phyloP scores from a whole-genome alignment of 2,888 invertebrate species.

The Torymus auratus region DNA sequence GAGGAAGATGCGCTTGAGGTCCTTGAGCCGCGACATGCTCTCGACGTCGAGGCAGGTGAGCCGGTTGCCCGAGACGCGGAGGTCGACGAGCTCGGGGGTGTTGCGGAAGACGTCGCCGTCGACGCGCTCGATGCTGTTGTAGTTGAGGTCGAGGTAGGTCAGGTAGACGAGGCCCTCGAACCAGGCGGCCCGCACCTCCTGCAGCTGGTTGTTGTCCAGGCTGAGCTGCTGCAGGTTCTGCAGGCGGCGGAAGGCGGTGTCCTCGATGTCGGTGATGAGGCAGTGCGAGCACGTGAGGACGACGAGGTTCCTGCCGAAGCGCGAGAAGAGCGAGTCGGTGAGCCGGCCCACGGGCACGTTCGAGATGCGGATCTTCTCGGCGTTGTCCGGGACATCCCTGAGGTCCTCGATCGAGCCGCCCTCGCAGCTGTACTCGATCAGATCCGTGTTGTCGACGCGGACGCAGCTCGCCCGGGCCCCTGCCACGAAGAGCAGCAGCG shows the following conservation, averaged over 20 bases:
- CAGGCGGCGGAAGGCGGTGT: constrained; percentile 66
- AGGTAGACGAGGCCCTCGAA: constrained; percentile 66
- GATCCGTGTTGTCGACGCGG: constrained; percentile 65
- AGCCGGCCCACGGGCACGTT: constrained; percentile 67
- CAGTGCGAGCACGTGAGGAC: constrained; percentile 71
- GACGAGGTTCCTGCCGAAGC: constrained; percentile 67
- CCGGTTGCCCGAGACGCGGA: constrained; percentile 72
- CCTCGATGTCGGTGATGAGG: constrained; percentile 68
- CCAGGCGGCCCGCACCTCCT: constrained; percentile 67
- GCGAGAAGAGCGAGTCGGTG: constrained; percentile 65
- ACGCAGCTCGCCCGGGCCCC: constrained; percentile 60
- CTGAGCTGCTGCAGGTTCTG: constrained; percentile 70
- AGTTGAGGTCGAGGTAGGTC: constrained; percentile 71
- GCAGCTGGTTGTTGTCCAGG: constrained; percentile 68
- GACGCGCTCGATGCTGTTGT: constrained; percentile 69
- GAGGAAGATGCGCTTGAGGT: constrained; percentile 68
- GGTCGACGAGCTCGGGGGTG: constrained; percentile 67
- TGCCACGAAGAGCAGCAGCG: neutral
- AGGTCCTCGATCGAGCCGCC: constrained; percentile 68
- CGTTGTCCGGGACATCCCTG: constrained; percentile 61
- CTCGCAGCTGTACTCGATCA: constrained; percentile 68
- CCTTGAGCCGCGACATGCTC: constrained; percentile 63
- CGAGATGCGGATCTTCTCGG: constrained; percentile 68
- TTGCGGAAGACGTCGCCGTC: constrained; percentile 69
- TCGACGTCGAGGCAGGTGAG: constrained; percentile 69